These are phyloP conservation scores for Pampusana beccarii DNA, from an alignment of 2,113 vertebrate genomes.

Conservation along the genomic window DNA sequence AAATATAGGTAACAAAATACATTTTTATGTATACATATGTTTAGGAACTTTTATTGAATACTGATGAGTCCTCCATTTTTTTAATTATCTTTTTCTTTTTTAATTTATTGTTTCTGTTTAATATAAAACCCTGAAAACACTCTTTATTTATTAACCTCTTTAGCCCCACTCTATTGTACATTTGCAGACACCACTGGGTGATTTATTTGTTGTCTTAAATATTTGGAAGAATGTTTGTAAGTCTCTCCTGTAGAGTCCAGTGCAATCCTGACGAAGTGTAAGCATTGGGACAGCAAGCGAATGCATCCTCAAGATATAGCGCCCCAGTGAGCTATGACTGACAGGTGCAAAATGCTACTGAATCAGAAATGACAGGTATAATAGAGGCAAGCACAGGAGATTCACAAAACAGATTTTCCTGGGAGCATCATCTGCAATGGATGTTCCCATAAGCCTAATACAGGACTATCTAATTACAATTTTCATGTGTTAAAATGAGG, in stretches of 20 bases:
- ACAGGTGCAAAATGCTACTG: conserved; percentile 36
- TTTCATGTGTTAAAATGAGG: conserved; percentile 33
- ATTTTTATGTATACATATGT: background rate
- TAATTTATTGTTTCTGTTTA: background rate
- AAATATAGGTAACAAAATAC: background rate
- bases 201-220: background rate
- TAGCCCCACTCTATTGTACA: background rate
- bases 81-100: background rate
- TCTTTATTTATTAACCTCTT: background rate
- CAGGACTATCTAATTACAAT: conserved; percentile 40
- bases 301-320: background rate
- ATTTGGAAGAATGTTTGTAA: background rate
- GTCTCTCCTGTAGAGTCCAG: background rate
- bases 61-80: background rate
- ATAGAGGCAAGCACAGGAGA: conserved; percentile 9
- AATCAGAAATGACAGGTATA: conserved; percentile 33
- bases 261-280: background rate
- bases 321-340: conserved; percentile 21
- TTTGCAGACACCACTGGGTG: background rate
- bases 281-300: background rate
- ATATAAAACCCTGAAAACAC: background rate
- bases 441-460: conserved; percentile 26
- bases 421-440: conserved; percentile 2
- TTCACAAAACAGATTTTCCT: conserved; percentile 23
- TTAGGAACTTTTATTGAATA: background rate